phyloP scores from a whole-genome alignment of 2,888 invertebrate species.

The Helobdella robusta region DNA sequence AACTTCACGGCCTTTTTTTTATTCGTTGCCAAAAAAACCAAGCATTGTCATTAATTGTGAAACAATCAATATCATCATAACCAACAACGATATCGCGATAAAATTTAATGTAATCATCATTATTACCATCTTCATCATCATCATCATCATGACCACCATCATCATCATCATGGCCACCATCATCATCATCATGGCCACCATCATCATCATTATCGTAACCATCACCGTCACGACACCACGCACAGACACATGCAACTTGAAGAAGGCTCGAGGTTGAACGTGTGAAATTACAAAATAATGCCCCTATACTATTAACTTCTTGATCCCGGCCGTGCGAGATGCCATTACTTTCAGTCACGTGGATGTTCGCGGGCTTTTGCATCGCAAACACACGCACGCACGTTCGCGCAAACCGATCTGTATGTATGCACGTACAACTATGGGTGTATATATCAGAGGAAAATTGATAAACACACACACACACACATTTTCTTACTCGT shows the following conservation, averaged over 20 bases:
- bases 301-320: no score
- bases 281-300: no score
- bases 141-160: neutral
- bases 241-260: neutral
- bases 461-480: no score
- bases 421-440: slow-evolving; percentile 7
- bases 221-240: neutral
- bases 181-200: slow-evolving; percentile 5
- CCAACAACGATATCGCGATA: neutral
- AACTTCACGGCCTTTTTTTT: no score
- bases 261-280: no score
- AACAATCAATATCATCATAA: neutral
- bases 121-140: neutral
- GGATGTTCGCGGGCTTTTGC: no score
- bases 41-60: neutral
- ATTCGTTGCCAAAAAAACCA: no score
- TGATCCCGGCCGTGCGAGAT: no score
- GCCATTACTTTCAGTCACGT: no score
- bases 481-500: no score
- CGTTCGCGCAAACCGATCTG: neutral
- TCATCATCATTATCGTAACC: slow-evolving; percentile 6
- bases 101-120: neutral
- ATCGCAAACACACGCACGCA: neutral
- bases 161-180: neutral
- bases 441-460: no score